Evolutionary conservation across 2,797 vertebrate species (phyloP).

Genomic region (Sciurus carolinensis): DNA sequence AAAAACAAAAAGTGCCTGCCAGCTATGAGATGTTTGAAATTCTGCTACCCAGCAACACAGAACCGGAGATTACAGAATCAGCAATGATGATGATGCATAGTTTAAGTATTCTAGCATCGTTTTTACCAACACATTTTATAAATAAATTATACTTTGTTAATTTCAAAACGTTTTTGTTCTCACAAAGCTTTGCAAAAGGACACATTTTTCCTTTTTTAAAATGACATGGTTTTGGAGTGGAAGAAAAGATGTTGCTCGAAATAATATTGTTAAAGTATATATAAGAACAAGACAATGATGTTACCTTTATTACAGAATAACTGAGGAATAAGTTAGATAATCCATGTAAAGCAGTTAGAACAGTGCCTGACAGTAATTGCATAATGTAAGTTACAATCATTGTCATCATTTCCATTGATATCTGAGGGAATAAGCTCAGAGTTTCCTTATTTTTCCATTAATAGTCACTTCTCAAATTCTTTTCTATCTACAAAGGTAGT

Average conservation of each 20-base stretch:
- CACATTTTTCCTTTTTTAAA: constrained; percentile 44
- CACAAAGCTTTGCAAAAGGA: constrained; percentile 22
- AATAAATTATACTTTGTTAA: constrained; percentile 63
- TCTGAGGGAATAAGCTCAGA: neutral
- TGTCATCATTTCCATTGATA: neutral
- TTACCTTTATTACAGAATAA: neutral
- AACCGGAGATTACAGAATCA: constrained; percentile 40
- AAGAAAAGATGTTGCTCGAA: neutral
- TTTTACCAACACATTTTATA: constrained; percentile 60
- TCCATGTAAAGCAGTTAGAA: neutral
- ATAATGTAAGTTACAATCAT: neutral
- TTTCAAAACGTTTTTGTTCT: constrained; percentile 62
- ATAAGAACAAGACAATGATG: neutral
- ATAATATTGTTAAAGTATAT: neutral
- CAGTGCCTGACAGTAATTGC: neutral
- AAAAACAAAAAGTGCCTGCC: constrained; percentile 40
- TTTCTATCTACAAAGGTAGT: neutral
- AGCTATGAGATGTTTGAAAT: constrained; percentile 50
- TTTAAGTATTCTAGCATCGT: constrained; percentile 31
- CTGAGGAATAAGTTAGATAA: neutral
- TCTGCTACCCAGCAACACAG: constrained; percentile 28
- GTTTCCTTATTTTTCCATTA: constrained; percentile 38
- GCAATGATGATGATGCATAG: neutral
- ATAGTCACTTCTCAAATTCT: neutral
- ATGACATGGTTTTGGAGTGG: neutral